Percentiles rank a stretch among this genome's conserved stretches.
These are phyloP conservation scores for Rissa tridactyla DNA, from an alignment of 2,113 vertebrate genomes.

Conservation along the genomic window DNA sequence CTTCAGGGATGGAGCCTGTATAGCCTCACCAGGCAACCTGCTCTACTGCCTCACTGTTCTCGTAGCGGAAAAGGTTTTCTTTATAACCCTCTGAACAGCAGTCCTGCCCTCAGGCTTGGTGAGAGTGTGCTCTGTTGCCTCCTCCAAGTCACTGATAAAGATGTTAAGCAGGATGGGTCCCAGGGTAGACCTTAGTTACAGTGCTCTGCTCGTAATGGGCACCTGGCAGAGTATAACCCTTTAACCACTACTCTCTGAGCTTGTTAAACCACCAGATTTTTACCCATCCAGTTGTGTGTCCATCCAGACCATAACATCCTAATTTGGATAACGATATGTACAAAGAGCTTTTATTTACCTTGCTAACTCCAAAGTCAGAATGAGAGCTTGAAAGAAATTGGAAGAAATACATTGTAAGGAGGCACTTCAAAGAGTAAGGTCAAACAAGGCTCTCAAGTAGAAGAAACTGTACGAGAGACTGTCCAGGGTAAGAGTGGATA, in stretches of 20 bases:
- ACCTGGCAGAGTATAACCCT: neutral
- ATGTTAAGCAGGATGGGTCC: neutral
- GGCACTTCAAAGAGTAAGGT: neutral
- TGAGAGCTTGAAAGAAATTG: neutral
- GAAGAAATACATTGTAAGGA: neutral
- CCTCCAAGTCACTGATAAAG: neutral
- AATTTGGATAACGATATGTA: neutral
- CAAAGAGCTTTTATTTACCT: neutral
- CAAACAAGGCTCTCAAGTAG: neutral
- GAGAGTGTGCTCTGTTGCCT: neutral
- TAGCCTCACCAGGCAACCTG: neutral
- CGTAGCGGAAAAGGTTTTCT: neutral
- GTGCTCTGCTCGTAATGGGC: neutral
- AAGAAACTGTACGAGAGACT: neutral
- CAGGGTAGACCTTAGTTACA: neutral
- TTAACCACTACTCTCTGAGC: neutral
- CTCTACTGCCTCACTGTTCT: neutral
- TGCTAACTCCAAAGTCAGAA: neutral
- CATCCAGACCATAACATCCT: neutral
- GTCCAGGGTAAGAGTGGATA: neutral
- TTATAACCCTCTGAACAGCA: neutral
- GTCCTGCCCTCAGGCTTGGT: neutral
- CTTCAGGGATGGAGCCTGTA: neutral
- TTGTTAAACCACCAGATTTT: neutral
- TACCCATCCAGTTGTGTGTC: neutral